Base-by-base conservation (phyloP, 2,113 vertebrate genomes). In the Siniperca knerii region DNA sequence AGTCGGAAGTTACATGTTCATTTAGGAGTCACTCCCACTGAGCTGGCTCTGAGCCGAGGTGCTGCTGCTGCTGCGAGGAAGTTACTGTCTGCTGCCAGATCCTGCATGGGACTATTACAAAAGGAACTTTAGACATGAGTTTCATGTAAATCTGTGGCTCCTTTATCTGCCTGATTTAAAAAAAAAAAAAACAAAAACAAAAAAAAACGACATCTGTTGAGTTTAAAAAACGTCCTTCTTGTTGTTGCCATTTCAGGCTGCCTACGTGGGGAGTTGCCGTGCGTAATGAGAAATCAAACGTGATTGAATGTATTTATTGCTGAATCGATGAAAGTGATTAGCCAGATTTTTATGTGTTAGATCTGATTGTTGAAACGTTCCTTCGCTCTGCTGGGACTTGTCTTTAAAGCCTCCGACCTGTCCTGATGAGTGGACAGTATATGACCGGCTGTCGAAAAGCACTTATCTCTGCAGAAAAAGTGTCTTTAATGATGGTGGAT, bases 21-120 rank as follows among this genome's bases (percentile, higher is more conserved):
- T 79, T 70, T 52, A 40, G 67, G 57, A 71, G 66, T 48, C 54
- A 0, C 66, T 79, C 77, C 77, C 77, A 79, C 77, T 60, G 77
- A 69, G 54, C 46, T 80, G 67, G 77, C 57, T 29, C 1, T 6
- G 67, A 80, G 77, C 77, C 77, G 23, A 71, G 67, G 44, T 33
- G 52, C 46, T 2, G 35, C 29, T 25, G 55, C 55, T 37, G 67
- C 67, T 15, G 48, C 11, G 35, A 58, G 71, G 71, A 74, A 18
- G 71, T 9, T n/a, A n/a, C 60, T 11, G 75, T 68, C 79, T 55
- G 79, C 69, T 66, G 79, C 79, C 50, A 35, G 69, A 23, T 65
- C 50, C 77, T 54, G 7, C 10, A 46, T 23, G 64, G 1, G 6
- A 64, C 69, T 3, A 6, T 33, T 50, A 20, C 15, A 54, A 37